Evolutionary conservation across 2,888 invertebrate genomes (phyloP).

Genomic region (Netelia fuscicornis): DNA sequence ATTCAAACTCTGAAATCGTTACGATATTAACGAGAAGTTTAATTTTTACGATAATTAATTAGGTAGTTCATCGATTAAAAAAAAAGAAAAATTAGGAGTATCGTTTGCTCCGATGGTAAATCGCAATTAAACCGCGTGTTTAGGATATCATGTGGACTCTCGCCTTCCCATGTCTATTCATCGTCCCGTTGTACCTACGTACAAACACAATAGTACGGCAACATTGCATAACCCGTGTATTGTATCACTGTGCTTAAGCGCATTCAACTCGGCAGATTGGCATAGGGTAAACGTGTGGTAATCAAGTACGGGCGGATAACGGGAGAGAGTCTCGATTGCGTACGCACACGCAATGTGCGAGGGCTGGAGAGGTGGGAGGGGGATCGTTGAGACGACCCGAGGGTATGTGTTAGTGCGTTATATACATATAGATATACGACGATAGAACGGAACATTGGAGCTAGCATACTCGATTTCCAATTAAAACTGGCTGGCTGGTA

Average conservation of each 20-base stretch:
- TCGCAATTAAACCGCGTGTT: conserved; percentile 13
- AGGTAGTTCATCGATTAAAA: background rate
- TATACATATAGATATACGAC: conserved; percentile 4
- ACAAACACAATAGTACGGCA: conserved; percentile 19
- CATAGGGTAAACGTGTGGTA: conserved; percentile 62
- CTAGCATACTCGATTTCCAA: conserved; percentile 65
- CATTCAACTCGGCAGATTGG: conserved; percentile 45
- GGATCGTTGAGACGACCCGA: conserved; percentile 51
- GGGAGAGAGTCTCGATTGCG: conserved; percentile 58
- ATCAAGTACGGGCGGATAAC: conserved; percentile 56
- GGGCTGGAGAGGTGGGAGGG: background rate
- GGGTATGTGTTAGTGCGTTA: conserved; percentile 41
- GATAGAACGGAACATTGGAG: conserved; percentile 42
- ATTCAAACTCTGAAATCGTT: too few relatives aligned
- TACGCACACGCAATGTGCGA: conserved; percentile 57
- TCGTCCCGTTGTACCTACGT: background rate
- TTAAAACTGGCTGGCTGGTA: conserved; percentile 66
- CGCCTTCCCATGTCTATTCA: background rate
- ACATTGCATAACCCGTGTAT: conserved; percentile 30
- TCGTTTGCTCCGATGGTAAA: background rate
- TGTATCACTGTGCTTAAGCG: conserved; percentile 48
- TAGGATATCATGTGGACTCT: conserved; percentile 15
- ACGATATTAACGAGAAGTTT: too few relatives aligned
- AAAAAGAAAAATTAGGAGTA: background rate
- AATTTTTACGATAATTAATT: background rate